Conservation (phyloP, 2,797 vertebrate species). For the Rhinichthys osculus region DNA sequence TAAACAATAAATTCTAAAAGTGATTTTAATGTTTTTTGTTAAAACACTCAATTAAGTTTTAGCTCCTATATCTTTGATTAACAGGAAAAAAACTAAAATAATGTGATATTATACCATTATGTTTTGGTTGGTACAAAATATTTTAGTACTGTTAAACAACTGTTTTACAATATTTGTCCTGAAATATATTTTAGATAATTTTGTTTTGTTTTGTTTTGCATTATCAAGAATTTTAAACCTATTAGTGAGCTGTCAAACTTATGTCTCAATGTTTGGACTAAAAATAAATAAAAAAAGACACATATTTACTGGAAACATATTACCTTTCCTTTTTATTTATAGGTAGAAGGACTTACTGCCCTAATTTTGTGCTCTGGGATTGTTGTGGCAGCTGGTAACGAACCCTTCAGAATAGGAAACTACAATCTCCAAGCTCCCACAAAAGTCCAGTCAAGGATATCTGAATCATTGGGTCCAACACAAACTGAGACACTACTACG, state of each 20-base stretch:
- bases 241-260: neutral
- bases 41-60: neutral
- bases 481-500: conserved; percentile 77
- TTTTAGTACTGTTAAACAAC: neutral
- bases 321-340: neutral
- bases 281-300: neutral
- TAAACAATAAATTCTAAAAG: neutral
- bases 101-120: neutral
- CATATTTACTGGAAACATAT: neutral
- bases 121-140: neutral
- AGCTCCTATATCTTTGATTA: neutral
- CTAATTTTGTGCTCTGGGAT: conserved; percentile 87
- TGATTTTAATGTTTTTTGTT: neutral
- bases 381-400: conserved; percentile 89
- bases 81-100: neutral
- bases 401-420: conserved; percentile 88
- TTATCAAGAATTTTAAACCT: neutral
- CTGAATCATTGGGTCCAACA: conserved; percentile 75
- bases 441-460: conserved; percentile 74
- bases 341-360: conserved; percentile 88
- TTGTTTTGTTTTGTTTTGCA: neutral
- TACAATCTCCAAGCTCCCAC: conserved; percentile 78
- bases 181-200: neutral
- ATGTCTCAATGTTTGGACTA: neutral
- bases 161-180: neutral